Evolutionary conservation across 1,140 invertebrate species (phyloP), one percentile per base, ranked within the genome.

Genomic region (Trachymyrmex septentrionalis): DNA sequence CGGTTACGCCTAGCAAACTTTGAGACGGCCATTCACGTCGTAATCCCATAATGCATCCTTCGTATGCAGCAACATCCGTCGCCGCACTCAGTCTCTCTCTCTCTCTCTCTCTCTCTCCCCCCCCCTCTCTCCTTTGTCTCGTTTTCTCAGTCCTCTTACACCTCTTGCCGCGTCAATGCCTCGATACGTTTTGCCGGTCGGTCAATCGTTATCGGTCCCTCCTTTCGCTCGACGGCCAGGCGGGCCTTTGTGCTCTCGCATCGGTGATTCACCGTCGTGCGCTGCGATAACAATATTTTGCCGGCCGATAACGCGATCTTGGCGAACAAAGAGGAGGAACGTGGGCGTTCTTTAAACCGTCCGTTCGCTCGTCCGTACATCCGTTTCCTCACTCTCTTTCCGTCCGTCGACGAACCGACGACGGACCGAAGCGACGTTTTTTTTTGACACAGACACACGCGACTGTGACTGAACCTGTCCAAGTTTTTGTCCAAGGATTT

Each of bases 281-380:
- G 78, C 81, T 88, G 86, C 90, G 89, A 91, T 91, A 91, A 91
- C 89, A 88, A 91, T 88, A 91, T 91, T 91, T 90, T 86, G 90
- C 72, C 87, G 89, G 86, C 90, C 89, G 90, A 90, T 91, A 91
- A 88, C 87, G 73, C 90, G 89, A 90, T 90, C 88, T 90, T 89
- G 72, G 61, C 80, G 80, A 89, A 90, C 90, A 88, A 90, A 90
- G 89, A 30, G 61, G 67, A 82, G 66, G 69, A 66, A 48, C 85
- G 67, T 71, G 59, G 76, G 44, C 72, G 82, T 88, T 89, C 88
- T 88, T 90, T 86, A 90, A 90, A 73, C 85, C 88, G 87, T 81
- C 14, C 19, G 55, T 10, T 57, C 76, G 44, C 16, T 44, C 34
- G 63, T 86, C 81, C 24, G 72, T 85, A 76, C 85, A 59, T 61